Evolutionary conservation across 2,888 invertebrate species (phyloP).

Genomic region (Cactoblastis cactorum): DNA sequence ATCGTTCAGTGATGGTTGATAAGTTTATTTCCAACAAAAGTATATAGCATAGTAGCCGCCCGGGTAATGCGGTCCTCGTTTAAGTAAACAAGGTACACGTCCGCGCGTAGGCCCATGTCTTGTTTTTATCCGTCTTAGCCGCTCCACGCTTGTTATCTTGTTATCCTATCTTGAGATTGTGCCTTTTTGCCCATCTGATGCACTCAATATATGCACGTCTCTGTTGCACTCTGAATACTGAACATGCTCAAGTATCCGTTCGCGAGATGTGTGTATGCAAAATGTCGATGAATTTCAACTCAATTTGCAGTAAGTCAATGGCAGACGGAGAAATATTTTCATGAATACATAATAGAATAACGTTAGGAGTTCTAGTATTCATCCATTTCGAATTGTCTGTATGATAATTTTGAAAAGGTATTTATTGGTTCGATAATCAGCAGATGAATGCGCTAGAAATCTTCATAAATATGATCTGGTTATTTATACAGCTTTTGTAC

Average conservation of each 20-base stretch:
- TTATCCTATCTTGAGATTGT: constrained; percentile 77
- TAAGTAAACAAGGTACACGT: constrained; percentile 75
- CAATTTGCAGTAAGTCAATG: constrained; percentile 15
- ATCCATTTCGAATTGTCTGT: not conserved
- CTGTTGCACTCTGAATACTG: constrained; percentile 40
- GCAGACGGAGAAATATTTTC: constrained; percentile 8
- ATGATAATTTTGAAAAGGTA: constrained; percentile 1
- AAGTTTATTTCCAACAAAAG: not conserved
- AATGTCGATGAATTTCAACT: constrained; percentile 14
- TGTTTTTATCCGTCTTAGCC: constrained; percentile 73
- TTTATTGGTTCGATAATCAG: constrained; percentile 2
- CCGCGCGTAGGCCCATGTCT: constrained; percentile 63
- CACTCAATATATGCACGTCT: constrained; percentile 54
- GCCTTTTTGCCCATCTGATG: constrained; percentile 66
- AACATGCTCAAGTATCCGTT: constrained; percentile 27
- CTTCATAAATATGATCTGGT: not conserved
- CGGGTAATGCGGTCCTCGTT: constrained; percentile 63
- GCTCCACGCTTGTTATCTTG: constrained; percentile 76
- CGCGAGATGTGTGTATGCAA: constrained; percentile 12
- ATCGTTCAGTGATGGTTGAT: constrained; percentile 1
- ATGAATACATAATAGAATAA: constrained; percentile 6
- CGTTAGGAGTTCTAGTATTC: not conserved
- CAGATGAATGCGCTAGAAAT: not conserved
- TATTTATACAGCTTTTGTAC: not conserved
- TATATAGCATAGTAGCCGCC: constrained; percentile 19